Conservation (phyloP, 2,888 invertebrate genomes). For the Dryadula phaetusa region DNA sequence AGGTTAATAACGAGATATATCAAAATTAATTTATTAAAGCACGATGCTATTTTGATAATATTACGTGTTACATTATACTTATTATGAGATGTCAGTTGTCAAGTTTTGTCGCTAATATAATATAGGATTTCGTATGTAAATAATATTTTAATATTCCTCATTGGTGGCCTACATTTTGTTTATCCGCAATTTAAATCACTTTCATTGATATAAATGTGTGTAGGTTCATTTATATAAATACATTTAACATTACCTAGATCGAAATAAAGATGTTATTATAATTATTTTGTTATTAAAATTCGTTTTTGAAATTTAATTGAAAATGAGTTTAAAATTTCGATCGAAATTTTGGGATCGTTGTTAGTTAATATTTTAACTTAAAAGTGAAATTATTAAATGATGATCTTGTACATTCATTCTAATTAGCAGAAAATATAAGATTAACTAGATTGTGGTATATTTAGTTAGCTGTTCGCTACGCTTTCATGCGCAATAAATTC, state of each 20-base stretch:
- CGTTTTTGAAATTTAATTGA: not conserved
- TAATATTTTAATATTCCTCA: conserved; percentile 9
- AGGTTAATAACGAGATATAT: conserved; percentile 17
- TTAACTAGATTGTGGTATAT: conserved; percentile 42
- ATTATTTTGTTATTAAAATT: too few species aligned
- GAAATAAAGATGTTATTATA: too few species aligned
- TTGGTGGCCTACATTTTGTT: conserved; percentile 5
- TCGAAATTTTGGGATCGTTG: not conserved
- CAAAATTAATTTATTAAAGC: conserved; percentile 14
- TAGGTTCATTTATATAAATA: too few species aligned
- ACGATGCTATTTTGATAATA: not conserved
- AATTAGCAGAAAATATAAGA: conserved; percentile 42
- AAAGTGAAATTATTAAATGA: conserved; percentile 20
- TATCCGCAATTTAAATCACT: not conserved
- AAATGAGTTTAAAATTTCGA: not conserved
- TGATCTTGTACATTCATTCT: conserved; percentile 29
- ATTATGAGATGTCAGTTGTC: conserved; percentile 17
- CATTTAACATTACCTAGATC: too few species aligned
- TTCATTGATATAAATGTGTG: not conserved
- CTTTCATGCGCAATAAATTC: conserved; percentile 70
- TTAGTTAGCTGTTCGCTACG: conserved; percentile 60
- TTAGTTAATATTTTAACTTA: not conserved
- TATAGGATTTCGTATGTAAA: conserved; percentile 13
- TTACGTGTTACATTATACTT: conserved; percentile 17
- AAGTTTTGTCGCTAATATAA: not conserved